Evolutionary conservation across 2,888 invertebrate genomes (phyloP), one percentile per base, ranked within the genome.

Genomic region (Nesidiocoris tenuis): DNA sequence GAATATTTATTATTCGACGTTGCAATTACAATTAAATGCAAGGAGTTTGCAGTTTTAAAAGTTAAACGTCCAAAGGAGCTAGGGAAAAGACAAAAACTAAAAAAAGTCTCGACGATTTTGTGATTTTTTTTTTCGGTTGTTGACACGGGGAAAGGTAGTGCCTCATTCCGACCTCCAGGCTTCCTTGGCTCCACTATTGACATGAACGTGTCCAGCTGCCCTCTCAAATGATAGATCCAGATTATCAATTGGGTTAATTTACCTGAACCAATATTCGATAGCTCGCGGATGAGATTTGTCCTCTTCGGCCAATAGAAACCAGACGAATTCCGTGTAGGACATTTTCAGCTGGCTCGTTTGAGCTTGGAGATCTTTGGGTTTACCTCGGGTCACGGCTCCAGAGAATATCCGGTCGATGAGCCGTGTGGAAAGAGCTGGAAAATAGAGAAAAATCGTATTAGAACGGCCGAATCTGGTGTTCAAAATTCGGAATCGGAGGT

Each of bases 241-340:
- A n/a, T n/a, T n/a, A n/a, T n/a, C n/a, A n/a, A n/a, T n/a, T n/a
- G n/a, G 63, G 17, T 7, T 7, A n/a, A 55, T 76, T 77, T 83
- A 90, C 90, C 92, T 90, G 85, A 94, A 96, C 95, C 95, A 96
- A 84, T 95, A 96, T 83, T 96, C 96, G 77, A 96, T 93, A 77
- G 95, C 94, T 9, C 94, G 96, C 9, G 96, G 95, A 84, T 98
- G 95, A 79, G 91, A 90, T 85, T 99, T 99, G 85, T 99, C 99
- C 85, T 99, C 99, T 84, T 99, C 99, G 55, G 99, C 96, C 5
- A 99, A 87, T 76, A 99, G 87, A 85, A 99, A 99, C 96, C 98
- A 98, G 2, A 99, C 98, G 85, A 99, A 99, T 85, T 99, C 99
- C 0, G 95, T 94, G 84, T 99, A 98, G 59, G 95, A 95, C 95